These are phyloP conservation scores for Mohoua ochrocephala DNA, from an alignment of 2,113 vertebrate species.

Conservation along the genomic window DNA sequence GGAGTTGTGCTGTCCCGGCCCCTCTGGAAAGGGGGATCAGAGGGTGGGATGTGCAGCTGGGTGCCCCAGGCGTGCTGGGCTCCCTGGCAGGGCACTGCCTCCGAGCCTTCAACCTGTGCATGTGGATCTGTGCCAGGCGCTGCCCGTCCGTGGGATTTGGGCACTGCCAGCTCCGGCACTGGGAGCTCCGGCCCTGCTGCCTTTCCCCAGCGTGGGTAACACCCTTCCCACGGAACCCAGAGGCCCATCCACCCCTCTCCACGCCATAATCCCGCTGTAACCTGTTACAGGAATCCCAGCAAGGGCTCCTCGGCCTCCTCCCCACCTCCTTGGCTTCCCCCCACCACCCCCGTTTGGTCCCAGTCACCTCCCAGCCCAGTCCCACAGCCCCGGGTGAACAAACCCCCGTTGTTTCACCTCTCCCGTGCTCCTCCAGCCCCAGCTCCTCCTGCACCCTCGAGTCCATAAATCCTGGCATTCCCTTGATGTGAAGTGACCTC, in stretches of 20 bases:
- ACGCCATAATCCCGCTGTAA: not conserved
- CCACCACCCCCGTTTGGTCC: not conserved
- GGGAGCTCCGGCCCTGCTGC: not conserved
- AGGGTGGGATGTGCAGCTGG: not conserved
- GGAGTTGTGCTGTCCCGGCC: not conserved
- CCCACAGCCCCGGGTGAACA: not conserved
- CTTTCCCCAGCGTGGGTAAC: not conserved
- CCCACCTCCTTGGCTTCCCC: not conserved
- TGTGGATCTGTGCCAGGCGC: not conserved
- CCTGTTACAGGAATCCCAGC: not conserved
- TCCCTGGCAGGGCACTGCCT: not conserved
- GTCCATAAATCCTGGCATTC: not conserved
- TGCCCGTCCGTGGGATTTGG: fast-evolving
- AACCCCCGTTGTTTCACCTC: not conserved
- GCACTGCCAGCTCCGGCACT: not conserved
- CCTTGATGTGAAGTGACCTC: not conserved
- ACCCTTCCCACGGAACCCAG: not conserved
- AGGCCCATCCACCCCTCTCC: not conserved
- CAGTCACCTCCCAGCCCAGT: not conserved
- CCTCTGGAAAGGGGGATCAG: not conserved
- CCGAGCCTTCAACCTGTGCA: not conserved
- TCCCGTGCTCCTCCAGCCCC: not conserved
- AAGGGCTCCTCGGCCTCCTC: not conserved
- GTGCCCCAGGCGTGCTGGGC: not conserved
- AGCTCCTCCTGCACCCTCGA: not conserved